Percentiles rank a stretch among this genome's conserved stretches.
Conservation (phyloP, 2,113 vertebrate species). For the Aptenodytes forsteri region DNA sequence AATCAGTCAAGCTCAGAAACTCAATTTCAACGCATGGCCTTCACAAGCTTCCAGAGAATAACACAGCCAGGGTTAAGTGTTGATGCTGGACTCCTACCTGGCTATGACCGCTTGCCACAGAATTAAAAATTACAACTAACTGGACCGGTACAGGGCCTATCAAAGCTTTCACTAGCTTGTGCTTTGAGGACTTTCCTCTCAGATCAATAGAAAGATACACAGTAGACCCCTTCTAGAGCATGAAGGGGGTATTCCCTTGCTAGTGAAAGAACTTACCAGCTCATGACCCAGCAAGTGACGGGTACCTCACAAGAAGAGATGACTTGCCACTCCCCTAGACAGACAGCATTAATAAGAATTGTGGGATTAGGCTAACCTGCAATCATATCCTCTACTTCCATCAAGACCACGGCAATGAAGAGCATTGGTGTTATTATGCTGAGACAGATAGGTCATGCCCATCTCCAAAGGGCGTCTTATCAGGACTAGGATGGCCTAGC, state of each 20-base stretch:
- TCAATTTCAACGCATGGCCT: background rate
- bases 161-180: background rate
- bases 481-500: background rate
- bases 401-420: background rate
- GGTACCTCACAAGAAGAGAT: background rate
- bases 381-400: background rate
- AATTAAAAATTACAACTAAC: background rate
- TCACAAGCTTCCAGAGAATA: background rate
- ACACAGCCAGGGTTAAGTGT: accelerated
- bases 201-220: background rate
- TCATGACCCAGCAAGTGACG: background rate
- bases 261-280: background rate
- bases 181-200: background rate
- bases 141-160: accelerated
- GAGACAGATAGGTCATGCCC: background rate
- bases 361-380: background rate
- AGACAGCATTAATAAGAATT: background rate
- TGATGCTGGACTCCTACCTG: background rate
- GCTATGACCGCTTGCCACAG: background rate
- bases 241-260: background rate
- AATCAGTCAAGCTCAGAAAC: background rate
- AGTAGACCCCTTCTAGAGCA: background rate
- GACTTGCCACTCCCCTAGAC: background rate
- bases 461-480: background rate
- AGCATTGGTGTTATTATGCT: background rate